Conservation (phyloP, 2,888 invertebrate genomes). For the Apamea anceps region DNA sequence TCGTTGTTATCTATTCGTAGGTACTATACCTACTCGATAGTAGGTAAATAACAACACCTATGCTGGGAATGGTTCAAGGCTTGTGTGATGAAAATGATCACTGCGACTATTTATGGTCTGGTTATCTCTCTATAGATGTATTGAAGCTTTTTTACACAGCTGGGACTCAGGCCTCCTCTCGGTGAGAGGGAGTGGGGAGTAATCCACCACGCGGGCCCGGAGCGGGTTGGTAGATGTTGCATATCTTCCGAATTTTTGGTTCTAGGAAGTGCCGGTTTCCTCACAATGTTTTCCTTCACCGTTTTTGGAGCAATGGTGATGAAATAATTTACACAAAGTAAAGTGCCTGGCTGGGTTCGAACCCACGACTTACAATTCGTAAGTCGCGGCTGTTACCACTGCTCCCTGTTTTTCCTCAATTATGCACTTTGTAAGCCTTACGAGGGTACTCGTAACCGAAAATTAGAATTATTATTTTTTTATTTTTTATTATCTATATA, state of each 20-base stretch:
- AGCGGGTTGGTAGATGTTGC: too few relatives aligned
- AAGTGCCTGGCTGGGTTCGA: too few relatives aligned
- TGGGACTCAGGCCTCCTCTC: neutral
- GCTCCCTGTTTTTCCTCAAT: neutral
- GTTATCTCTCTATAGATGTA: neutral
- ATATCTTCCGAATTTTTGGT: neutral
- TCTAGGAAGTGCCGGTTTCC: neutral
- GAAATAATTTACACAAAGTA: neutral
- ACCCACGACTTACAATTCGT: too few relatives aligned
- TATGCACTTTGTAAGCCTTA: neutral
- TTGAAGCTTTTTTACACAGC: neutral
- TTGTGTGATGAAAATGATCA: neutral
- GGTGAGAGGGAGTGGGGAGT: too few relatives aligned
- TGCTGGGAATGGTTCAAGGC: slow-evolving; percentile 31
- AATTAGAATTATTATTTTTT: neutral
- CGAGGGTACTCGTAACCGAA: neutral
- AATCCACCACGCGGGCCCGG: neutral
- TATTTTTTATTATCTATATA: too few relatives aligned
- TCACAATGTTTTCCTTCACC: neutral
- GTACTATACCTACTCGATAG: too few relatives aligned
- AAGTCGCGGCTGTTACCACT: too few relatives aligned
- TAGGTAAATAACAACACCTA: slow-evolving; percentile 9
- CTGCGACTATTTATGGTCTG: neutral
- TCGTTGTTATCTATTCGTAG: too few relatives aligned
- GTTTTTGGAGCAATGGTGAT: neutral